phyloP scores from a whole-genome alignment of 2,113 vertebrate genomes.

The Amphilophus citrinellus region DNA sequence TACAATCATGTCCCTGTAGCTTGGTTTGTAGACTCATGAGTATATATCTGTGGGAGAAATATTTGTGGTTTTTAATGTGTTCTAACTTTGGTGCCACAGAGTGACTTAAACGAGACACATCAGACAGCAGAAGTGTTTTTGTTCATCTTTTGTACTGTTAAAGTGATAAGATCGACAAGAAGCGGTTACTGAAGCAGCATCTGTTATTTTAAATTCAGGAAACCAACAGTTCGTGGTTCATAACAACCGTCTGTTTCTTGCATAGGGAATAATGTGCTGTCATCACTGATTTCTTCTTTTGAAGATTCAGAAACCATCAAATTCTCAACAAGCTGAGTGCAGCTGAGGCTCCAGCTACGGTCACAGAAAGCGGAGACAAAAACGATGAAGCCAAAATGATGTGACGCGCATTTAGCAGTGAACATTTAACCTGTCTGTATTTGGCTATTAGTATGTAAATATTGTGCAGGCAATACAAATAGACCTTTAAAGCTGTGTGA shows the following conservation, averaged over 20 bases:
- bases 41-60: not conserved
- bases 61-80: conserved; percentile 1
- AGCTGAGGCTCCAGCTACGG: not conserved
- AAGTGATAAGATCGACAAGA: not conserved
- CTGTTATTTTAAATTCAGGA: not conserved
- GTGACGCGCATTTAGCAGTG: not conserved
- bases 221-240: not conserved
- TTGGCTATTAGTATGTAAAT: too few species aligned
- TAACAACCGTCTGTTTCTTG: not conserved
- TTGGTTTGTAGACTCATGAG: not conserved
- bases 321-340: not conserved
- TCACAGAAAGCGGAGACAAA: not conserved
- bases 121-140: not conserved
- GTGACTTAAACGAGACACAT: accelerated
- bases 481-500: not conserved
- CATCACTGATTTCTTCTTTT: not conserved
- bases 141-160: not conserved
- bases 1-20: not conserved
- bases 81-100: not conserved
- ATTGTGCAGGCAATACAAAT: too few species aligned
- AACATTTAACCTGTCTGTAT: too few species aligned
- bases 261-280: not conserved
- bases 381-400: not conserved
- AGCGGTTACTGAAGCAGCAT: not conserved
- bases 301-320: not conserved